These are phyloP conservation scores for Natator depressus DNA, from an alignment of 2,113 vertebrate genomes.

Conservation along the genomic window DNA sequence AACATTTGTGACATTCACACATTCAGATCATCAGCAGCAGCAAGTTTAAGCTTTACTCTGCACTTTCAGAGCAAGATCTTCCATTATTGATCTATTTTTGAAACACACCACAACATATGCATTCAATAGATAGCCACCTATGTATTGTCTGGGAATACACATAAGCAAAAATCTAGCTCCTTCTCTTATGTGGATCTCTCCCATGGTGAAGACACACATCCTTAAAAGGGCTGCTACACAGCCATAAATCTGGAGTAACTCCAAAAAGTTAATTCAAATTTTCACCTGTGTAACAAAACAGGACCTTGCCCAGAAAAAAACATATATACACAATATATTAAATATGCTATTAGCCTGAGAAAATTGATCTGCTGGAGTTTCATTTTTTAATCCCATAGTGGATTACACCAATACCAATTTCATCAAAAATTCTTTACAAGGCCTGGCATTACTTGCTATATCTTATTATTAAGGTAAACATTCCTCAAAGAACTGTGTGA, in stretches of 20 bases:
- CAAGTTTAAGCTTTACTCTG: neutral
- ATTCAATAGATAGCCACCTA: slow-evolving; percentile 8
- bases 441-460: slow-evolving; percentile 38
- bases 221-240: neutral
- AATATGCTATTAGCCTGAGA: slow-evolving; percentile 22
- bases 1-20: neutral
- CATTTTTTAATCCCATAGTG: slow-evolving; percentile 34
- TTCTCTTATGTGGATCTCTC: slow-evolving; percentile 1
- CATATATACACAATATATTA: neutral
- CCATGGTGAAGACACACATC: neutral
- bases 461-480: slow-evolving; percentile 73
- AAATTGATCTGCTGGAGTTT: neutral
- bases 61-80: neutral
- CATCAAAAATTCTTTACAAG: slow-evolving; percentile 59
- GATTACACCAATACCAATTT: slow-evolving; percentile 62
- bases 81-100: slow-evolving; percentile 17
- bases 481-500: slow-evolving; percentile 69
- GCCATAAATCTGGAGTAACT: neutral
- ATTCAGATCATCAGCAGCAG: neutral
- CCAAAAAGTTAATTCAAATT: neutral
- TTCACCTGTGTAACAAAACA: neutral
- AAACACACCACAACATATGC: neutral
- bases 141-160: neutral
- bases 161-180: slow-evolving; percentile 4
- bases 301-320: neutral